These are phyloP conservation scores for Mnemiopsis leidyi DNA, from an alignment of 37 sponge, comb jelly and placozoan genomes.

Conservation along the genomic window DNA sequence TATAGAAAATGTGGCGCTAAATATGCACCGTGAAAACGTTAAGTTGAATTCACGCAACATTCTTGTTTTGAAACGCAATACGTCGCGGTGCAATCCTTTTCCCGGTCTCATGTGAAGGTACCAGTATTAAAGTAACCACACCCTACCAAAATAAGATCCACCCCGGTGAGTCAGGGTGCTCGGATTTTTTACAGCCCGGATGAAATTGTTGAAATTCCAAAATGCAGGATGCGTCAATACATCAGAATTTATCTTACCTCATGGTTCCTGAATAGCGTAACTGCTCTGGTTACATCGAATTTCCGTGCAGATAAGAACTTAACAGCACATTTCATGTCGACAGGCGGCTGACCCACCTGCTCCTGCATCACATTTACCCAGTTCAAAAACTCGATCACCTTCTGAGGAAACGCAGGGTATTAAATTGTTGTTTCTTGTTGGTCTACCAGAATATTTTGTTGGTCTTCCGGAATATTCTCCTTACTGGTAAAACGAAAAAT, in stretches of 20 bases:
- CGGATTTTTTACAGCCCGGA: neutral
- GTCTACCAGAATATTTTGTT: too few relatives aligned
- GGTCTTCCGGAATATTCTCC: too few relatives aligned
- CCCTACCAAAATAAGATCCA: too few relatives aligned
- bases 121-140: neutral
- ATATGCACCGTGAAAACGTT: neutral
- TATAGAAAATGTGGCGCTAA: neutral
- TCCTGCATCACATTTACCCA: slow-evolving; percentile 58
- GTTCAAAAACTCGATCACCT: slow-evolving; percentile 51
- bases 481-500: too few relatives aligned
- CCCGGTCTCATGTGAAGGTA: too few relatives aligned
- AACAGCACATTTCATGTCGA: slow-evolving; percentile 51
- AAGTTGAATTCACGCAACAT: neutral
- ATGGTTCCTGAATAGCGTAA: slow-evolving; percentile 26
- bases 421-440: neutral
- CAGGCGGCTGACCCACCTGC: slow-evolving; percentile 14
- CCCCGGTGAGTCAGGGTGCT: neutral
- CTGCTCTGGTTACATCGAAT: slow-evolving; percentile 4
- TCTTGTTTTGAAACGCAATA: neutral
- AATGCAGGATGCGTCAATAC: neutral
- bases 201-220: neutral
- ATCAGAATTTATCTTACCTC: neutral
- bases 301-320: slow-evolving; percentile 49
- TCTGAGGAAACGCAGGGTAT: too few relatives aligned
- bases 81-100: neutral